These are phyloP conservation scores for Xenopus laevis DNA, from an alignment of 2,113 vertebrate genomes.

Conservation along the genomic window DNA sequence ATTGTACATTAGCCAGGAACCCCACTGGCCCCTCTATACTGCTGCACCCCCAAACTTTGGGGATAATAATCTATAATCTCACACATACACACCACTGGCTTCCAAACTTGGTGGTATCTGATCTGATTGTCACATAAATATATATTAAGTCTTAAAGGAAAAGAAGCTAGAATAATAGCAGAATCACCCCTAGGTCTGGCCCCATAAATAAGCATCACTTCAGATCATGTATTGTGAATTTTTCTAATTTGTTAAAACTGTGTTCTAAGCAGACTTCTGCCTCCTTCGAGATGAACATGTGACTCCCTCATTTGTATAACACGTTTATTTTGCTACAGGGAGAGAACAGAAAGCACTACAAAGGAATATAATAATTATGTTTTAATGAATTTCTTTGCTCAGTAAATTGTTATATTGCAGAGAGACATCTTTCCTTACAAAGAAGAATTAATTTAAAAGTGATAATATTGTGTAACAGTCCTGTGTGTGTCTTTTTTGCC, in stretches of 20 bases:
- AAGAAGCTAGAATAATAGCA: too few species aligned
- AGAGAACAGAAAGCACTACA: slow-evolving; percentile 3
- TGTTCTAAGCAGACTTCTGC: not conserved
- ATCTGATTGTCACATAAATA: too few species aligned
- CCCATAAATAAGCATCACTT: too few species aligned
- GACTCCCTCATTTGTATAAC: slow-evolving; percentile 3
- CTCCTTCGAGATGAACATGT: not conserved
- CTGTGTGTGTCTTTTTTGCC: slow-evolving; percentile 23
- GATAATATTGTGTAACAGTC: slow-evolving; percentile 26
- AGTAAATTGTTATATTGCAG: slow-evolving; percentile 10
- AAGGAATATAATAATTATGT: slow-evolving; percentile 23
- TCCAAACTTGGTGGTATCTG: too few species aligned
- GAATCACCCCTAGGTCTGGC: too few species aligned
- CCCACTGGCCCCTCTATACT: too few species aligned
- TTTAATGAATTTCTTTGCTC: slow-evolving; percentile 38
- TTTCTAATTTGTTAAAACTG: not conserved
- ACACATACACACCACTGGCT: too few species aligned
- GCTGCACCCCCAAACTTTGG: too few species aligned
- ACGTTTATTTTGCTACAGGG: slow-evolving; percentile 29
- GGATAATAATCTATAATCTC: too few species aligned
- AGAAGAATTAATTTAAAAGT: slow-evolving; percentile 25
- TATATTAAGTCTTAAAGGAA: too few species aligned
- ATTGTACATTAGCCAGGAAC: too few species aligned
- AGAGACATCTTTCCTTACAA: slow-evolving; percentile 2
- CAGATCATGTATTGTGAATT: too few species aligned